Evolutionary conservation across 1,140 invertebrate genomes (phyloP).

Genomic region (Coboldia fuscipes): DNA sequence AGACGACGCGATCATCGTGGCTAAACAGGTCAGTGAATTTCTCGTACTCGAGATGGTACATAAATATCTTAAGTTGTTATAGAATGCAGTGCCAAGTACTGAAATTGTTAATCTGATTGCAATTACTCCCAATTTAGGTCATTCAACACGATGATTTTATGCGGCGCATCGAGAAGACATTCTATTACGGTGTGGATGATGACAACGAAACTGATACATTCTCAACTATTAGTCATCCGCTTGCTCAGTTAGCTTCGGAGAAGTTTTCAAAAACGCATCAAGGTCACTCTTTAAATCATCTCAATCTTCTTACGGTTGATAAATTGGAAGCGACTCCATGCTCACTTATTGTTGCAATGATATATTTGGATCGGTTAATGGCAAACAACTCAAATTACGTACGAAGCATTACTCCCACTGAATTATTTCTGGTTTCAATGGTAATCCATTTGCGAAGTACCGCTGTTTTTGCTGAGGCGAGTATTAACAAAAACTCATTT

Average conservation of each 20-base stretch:
- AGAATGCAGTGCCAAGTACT: no score
- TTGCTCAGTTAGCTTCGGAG: constrained; percentile 58
- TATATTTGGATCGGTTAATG: constrained; percentile 73
- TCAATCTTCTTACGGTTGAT: constrained; percentile 59
- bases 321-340: constrained; percentile 71
- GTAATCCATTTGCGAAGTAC: constrained; percentile 28
- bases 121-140: no score
- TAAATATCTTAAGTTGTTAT: no score
- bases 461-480: neutral
- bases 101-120: no score
- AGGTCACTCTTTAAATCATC: constrained; percentile 46
- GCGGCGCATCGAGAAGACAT: constrained; percentile 55
- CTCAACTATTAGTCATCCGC: constrained; percentile 47
- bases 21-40: no score
- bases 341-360: constrained; percentile 55
- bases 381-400: constrained; percentile 64
- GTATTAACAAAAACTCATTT: constrained; percentile 9
- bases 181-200: constrained; percentile 65
- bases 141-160: constrained; percentile 44
- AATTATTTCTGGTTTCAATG: constrained; percentile 80
- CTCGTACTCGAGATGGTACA: no score
- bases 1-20: no score
- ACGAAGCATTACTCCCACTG: constrained; percentile 55
- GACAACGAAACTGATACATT: constrained; percentile 51
- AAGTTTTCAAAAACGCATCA: constrained; percentile 50